Evolutionary conservation across 64 coral and sea anemone genomes (phyloP), one percentile per base, ranked within the genome.

Genomic region (Pocillopora verrucosa): DNA sequence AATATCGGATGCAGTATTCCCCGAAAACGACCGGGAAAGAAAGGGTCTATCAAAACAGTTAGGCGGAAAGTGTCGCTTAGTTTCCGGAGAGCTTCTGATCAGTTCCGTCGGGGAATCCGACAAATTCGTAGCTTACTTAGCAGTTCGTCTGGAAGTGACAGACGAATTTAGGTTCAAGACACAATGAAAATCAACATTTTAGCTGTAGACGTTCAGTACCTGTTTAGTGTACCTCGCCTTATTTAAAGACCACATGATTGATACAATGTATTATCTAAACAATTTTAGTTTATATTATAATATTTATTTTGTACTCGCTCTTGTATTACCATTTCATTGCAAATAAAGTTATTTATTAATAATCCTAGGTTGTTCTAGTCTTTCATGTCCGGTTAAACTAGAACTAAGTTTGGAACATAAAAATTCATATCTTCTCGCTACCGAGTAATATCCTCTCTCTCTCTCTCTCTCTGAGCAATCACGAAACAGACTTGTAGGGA

Each of bases 61-160:
- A 45, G 72, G 19, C 65, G 89, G 9, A 82, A 58, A 10, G 68
- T 83, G 34, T 83, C 68, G 14, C 65, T 79, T 13, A 91, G 76
- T 13, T 37, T 91, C 30, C 79, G 89, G 10, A 73, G 79, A 59
- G 81, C 80, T 56, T 91, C 89, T 51, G 57, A 22, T 22, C 57
- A 51, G 51, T 79, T 79, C 59, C 57, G 77, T 34, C 57, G 77
- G n/a, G 77, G 77, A 57, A 59, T 79, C 26, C 20, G 77, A 26
- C 77, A 57, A 60, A 79, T 79, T 59, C 77, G 77, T 30, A 59
- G 57, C 5, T 60, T 79, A 11, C 57, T 79, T 59, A 24, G 56
- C 51, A 78, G 56, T 60, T 79, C 77, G 1, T 60, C 56, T 1
- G 30, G 24, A n/a, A 79, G 57, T 60, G 67, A 70, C 25, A 70